phyloP scores from a whole-genome alignment of 2,888 invertebrate genomes.

The Halictus quadricinctus region DNA sequence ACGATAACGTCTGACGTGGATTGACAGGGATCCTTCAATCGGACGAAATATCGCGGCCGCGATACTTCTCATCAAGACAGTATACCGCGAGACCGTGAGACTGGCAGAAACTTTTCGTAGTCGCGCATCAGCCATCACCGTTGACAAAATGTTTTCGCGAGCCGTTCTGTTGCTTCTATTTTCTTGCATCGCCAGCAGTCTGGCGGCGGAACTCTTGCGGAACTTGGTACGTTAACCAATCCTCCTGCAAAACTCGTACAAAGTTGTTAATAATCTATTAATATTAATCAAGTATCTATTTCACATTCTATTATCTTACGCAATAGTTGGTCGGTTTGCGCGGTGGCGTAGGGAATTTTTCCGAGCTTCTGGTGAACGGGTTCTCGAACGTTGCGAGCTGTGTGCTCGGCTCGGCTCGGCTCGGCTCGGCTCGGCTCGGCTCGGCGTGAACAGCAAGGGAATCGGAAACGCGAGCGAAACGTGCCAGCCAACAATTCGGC shows the following conservation, averaged over 20 bases:
- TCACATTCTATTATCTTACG: too few species aligned
- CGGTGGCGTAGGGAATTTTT: neutral
- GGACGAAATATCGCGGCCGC: slow-evolving; percentile 48
- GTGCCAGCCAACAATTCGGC: slow-evolving; percentile 14
- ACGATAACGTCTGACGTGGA: slow-evolving; percentile 36
- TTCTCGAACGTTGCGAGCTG: neutral
- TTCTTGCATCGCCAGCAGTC: slow-evolving; percentile 16
- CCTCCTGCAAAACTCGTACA: neutral
- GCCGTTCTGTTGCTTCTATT: slow-evolving; percentile 36
- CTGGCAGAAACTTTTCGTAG: slow-evolving; percentile 32
- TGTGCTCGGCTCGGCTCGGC: too few species aligned
- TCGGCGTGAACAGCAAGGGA: neutral
- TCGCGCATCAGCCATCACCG: slow-evolving; percentile 22
- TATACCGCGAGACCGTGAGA: neutral
- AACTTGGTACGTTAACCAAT: slow-evolving; percentile 45
- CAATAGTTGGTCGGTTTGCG: too few species aligned
- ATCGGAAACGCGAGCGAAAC: slow-evolving; percentile 17
- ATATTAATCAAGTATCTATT: too few species aligned
- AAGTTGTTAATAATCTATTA: neutral
- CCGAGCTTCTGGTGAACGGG: neutral
- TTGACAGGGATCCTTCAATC: slow-evolving; percentile 42
- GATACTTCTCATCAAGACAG: slow-evolving; percentile 36
- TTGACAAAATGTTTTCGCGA: slow-evolving; percentile 51
- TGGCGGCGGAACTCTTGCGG: slow-evolving; percentile 9
- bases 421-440: too few species aligned